These are phyloP conservation scores for Embiotoca jacksoni DNA, from an alignment of 2,113 vertebrate species.

Conservation along the genomic window DNA sequence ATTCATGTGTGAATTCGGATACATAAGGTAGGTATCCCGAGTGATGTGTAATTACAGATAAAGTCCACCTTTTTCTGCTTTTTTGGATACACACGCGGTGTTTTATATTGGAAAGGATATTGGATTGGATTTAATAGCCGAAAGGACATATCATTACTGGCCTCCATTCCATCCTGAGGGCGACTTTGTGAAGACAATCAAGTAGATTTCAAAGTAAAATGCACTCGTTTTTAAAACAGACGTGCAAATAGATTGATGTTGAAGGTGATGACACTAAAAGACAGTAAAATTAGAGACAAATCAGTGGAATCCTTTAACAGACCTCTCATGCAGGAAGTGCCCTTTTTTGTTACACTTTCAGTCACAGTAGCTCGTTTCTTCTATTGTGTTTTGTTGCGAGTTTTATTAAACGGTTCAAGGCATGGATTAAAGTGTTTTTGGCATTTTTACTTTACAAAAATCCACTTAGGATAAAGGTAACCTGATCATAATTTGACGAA, in stretches of 20 bases:
- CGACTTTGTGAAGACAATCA: constrained; percentile 15
- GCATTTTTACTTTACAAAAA: constrained; percentile 1
- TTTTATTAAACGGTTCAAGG: neutral
- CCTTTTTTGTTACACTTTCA: constrained; percentile 1
- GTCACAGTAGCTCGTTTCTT: neutral
- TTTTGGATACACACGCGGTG: neutral
- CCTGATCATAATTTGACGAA: neutral
- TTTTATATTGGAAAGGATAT: neutral
- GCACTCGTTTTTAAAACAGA: neutral
- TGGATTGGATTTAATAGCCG: neutral
- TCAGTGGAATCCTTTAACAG: neutral
- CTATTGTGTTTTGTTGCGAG: neutral
- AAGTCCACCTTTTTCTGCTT: constrained; percentile 5
- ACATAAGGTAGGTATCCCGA: constrained; percentile 75
- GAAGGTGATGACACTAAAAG: too few relatives aligned
- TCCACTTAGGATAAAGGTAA: constrained; percentile 24
- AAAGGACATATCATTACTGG: neutral
- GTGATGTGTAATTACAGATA: constrained; percentile 6
- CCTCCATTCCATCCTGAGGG: neutral
- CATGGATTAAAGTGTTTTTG: neutral
- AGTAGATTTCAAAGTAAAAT: constrained; percentile 19
- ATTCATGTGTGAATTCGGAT: constrained; percentile 71
- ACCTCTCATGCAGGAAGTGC: neutral
- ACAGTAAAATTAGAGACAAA: too few relatives aligned
- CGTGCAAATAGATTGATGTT: too few relatives aligned